Evolutionary conservation across 2,797 vertebrate genomes (phyloP).

Genomic region (Telmatherina bonti): DNA sequence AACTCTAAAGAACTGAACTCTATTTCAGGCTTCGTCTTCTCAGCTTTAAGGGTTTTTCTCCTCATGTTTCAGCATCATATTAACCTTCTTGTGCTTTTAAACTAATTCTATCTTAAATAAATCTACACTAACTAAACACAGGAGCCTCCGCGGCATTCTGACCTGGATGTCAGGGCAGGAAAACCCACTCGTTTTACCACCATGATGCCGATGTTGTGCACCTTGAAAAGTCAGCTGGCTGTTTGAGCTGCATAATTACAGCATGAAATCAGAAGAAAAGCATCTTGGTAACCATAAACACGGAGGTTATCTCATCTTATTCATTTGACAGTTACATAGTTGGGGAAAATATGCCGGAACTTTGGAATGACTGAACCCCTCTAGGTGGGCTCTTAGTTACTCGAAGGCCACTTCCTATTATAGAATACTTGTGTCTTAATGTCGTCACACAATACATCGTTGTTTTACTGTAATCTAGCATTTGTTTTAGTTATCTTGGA

Average conservation of each 20-base stretch:
- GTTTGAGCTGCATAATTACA: slow-evolving; percentile 11
- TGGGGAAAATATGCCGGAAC: slow-evolving; percentile 32
- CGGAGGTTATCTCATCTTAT: slow-evolving; percentile 34
- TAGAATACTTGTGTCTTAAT: slow-evolving; percentile 43
- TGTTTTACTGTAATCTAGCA: slow-evolving; percentile 37
- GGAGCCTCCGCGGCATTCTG: not conserved
- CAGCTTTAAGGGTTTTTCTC: not conserved
- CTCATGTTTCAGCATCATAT: not conserved
- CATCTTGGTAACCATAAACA: slow-evolving; percentile 33
- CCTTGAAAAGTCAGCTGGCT: slow-evolving; percentile 6
- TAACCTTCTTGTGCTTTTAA: not conserved
- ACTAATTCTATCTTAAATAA: not conserved
- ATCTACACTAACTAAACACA: not conserved
- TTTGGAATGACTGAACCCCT: slow-evolving; percentile 32
- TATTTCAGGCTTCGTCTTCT: not conserved
- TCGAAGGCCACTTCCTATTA: slow-evolving; percentile 52
- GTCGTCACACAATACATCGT: slow-evolving; percentile 43
- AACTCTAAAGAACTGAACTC: not conserved
- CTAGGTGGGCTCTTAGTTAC: slow-evolving; percentile 22
- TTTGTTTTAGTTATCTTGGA: slow-evolving; percentile 60
- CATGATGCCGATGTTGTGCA: too few relatives aligned
- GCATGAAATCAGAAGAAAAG: slow-evolving; percentile 28
- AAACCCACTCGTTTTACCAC: not conserved
- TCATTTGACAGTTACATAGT: slow-evolving; percentile 36
- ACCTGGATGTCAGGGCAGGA: not conserved